Conservation (phyloP, 2,888 invertebrate species). For the Epiblema foenella region DNA sequence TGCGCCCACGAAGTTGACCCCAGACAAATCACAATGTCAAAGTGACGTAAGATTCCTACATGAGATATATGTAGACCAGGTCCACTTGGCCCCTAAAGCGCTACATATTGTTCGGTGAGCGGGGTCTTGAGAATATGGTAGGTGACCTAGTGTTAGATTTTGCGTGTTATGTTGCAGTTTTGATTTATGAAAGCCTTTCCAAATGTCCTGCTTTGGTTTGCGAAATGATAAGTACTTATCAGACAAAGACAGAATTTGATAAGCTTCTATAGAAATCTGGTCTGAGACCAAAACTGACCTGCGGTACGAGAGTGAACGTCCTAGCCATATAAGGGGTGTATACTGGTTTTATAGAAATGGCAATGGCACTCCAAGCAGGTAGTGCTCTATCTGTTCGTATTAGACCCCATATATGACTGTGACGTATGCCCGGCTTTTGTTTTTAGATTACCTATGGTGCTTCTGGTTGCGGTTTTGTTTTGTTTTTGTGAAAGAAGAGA, state of each 20-base stretch:
- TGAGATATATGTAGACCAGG: constrained; percentile 24
- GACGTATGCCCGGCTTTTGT: constrained; percentile 27
- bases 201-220: constrained; percentile 17
- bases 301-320: constrained; percentile 39
- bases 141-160: constrained; percentile 19
- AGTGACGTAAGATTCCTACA: constrained; percentile 32
- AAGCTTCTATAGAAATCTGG: constrained; percentile 12
- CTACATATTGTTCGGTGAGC: neutral
- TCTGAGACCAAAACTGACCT: constrained; percentile 27
- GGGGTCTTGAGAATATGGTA: constrained; percentile 8
- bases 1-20: constrained; percentile 36
- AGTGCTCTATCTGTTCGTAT: constrained; percentile 33
- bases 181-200: constrained; percentile 33
- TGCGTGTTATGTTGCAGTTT: constrained; percentile 25
- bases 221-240: constrained; percentile 8
- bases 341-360: constrained; percentile 35
- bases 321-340: constrained; percentile 19
- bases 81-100: neutral
- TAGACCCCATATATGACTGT: constrained; percentile 34
- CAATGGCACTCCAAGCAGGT: constrained; percentile 39
- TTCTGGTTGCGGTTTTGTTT: constrained; percentile 4
- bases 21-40: constrained; percentile 42
- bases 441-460: constrained; percentile 13
- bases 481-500: neutral
- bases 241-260: constrained; percentile 9